phyloP scores from a whole-genome alignment of 2,113 vertebrate genomes.

The Siniperca knerii region DNA sequence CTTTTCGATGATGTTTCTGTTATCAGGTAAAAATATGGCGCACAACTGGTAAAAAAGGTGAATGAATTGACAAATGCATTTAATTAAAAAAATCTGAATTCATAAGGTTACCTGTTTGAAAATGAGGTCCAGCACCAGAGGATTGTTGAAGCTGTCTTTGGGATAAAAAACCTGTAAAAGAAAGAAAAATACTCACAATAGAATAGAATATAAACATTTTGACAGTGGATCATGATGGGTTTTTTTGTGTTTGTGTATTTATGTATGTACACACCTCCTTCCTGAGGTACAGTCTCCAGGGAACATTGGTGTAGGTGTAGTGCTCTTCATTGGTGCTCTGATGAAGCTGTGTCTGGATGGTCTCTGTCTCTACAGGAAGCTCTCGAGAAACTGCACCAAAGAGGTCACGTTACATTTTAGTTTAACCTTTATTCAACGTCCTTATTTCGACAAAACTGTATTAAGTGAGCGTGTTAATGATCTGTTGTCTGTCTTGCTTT shows the following conservation, averaged over 20 bases:
- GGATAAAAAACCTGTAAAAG: slow-evolving; percentile 95
- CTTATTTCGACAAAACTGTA: not conserved
- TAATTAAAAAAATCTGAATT: not conserved
- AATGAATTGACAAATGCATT: not conserved
- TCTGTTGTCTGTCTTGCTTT: not conserved
- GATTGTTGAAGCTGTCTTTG: slow-evolving; percentile 91
- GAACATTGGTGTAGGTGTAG: slow-evolving; percentile 92
- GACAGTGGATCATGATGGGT: not conserved
- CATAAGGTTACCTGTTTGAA: slow-evolving; percentile 91
- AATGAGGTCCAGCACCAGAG: slow-evolving; percentile 92
- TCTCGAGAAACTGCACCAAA: slow-evolving; percentile 83
- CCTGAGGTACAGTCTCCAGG: slow-evolving; percentile 94
- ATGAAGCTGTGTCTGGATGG: slow-evolving; percentile 91
- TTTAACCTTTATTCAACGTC: not conserved
- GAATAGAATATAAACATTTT: slow-evolving; percentile 5
- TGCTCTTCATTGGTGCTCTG: slow-evolving; percentile 86
- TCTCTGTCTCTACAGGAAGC: slow-evolving; percentile 85
- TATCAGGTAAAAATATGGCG: slow-evolving; percentile 16
- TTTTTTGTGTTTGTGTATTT: slow-evolving; percentile 21
- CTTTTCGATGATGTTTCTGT: slow-evolving; percentile 28
- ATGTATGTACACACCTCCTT: slow-evolving; percentile 89
- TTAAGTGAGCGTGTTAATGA: not conserved
- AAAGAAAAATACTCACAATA: slow-evolving; percentile 11
- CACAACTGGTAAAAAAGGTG: not conserved
- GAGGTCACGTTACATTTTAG: not conserved